Base-by-base conservation (phyloP, 2,797 vertebrate genomes). In the Odontamblyopus rebecca region DNA sequence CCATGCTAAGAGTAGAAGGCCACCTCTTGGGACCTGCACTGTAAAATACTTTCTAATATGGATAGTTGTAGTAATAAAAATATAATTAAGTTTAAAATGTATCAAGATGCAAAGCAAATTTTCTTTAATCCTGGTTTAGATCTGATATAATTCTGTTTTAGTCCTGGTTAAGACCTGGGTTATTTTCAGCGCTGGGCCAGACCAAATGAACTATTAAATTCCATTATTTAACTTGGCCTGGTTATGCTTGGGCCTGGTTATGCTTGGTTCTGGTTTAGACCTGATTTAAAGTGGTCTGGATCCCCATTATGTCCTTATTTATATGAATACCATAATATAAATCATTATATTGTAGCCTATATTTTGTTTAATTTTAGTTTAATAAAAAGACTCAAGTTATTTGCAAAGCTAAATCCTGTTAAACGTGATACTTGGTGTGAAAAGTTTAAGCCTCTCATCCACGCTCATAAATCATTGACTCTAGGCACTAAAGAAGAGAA, bases 381-480 rank as follows among this genome's bases (percentile, higher is more conserved):
- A 6, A 16, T 61, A 3, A 38, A 38, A 38, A 38, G 35, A 38
- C 9, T 38, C 0, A 32, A 32, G 15, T 8, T 38, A 12, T 41
- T 23, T 12, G 35, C 7, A 62, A 62, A 62, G 61, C 61, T 41
- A 19, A 63, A 41, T 23, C 3, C 41, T 11, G 8, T 38, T 35
- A 23, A 12, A 13, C 9, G 2, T 63, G 19, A n/a, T 23, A 44
- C 9, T 23, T 41, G 35, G 61, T 16, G 11, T 63, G 35, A 2
- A 61, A 38, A 35, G 60, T 32, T 32, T 19, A 38, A 61, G 59
- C 30, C 35, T 61, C 59, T 32, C 29, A 18, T 30, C 29, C 29
- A 54, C 27, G 6, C 59, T 63, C 51, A 59, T 27, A 63, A 60
- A 74, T 79, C 56, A 67, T 59, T 51, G 23, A 41, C 29, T n/a